Base-by-base conservation (phyloP, 2,113 vertebrate species). In the Brachyistius frenatus region DNA sequence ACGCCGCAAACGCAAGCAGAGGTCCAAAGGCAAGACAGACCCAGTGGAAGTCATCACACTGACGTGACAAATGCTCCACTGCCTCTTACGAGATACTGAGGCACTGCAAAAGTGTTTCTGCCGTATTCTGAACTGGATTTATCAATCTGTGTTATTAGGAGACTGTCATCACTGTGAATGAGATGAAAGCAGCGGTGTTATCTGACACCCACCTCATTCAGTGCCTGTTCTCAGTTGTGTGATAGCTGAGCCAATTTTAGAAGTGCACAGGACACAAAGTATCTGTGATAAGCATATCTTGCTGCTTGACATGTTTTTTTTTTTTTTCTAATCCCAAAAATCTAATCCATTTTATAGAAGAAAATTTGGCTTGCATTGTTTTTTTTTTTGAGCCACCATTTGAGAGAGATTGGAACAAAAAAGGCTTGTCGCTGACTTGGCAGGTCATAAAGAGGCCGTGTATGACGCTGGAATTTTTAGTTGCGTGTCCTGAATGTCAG, bases 41-140 rank as follows among this genome's bases (percentile, higher is more conserved):
- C 81, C 91, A 0, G 83, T 91, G 44, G 93, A 93, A 80, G 87
- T 94, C 85, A 93, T 93, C 78, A 93, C 92, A 37, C 84, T 94
- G 87, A 92, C 91, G 39, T 94, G 92, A 94, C 73, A 15, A 66
- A 73, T 3, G 76, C 70, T 71, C 66, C 65, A 7, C 64, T n/a
- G 76, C 78, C 77, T 78, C 80, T 3, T 15, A 5, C 33, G 53
- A 55, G 79, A 84, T 32, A 53, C 65, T 37, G 50, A 72, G 78
- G 67, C 74, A 32, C 23, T 58, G 66, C 54, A 58, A 55, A 84
- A 56, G 68, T 50, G 23, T 52, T 63, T 5, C 60, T 68, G 61
- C 73, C 39, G 58, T 80, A 60, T 49, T 80, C 14, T 60, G 52
- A 82, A 77, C 67, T 53, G 64, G 33, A 75, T 87, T 85, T 77